Conservation (phyloP, 2,888 invertebrate genomes). For the Strigamia crassipes region DNA sequence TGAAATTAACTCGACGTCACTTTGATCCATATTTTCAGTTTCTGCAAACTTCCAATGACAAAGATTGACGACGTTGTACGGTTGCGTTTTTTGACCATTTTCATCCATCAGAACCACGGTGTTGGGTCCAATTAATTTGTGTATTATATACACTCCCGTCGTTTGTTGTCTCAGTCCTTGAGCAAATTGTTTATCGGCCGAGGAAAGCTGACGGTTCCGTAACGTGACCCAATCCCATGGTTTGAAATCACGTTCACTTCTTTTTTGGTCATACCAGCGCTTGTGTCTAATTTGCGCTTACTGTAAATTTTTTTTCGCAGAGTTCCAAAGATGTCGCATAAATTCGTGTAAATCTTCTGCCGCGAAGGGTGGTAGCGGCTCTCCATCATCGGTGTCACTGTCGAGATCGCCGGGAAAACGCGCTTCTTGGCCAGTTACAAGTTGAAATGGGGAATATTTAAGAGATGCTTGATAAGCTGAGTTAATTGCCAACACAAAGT, state of each 20-base stretch:
- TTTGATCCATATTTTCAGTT: too few species aligned
- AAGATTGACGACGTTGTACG: too few species aligned
- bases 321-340: not conserved
- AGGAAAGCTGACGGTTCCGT: not conserved
- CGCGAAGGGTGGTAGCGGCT: not conserved
- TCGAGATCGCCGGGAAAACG: not conserved
- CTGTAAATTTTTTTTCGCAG: not conserved
- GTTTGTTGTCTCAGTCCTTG: not conserved
- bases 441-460: not conserved
- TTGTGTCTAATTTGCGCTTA: not conserved
- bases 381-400: not conserved
- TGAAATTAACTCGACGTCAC: too few species aligned
- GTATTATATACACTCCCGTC: not conserved
- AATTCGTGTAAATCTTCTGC: not conserved
- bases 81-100: too few species aligned
- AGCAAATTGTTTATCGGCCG: not conserved
- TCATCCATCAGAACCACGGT: too few species aligned
- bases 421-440: not conserved
- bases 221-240: not conserved
- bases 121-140: not conserved
- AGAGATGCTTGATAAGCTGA: not conserved
- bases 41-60: too few species aligned
- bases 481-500: not conserved
- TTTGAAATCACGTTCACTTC: not conserved
- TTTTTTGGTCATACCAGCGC: not conserved